Percentiles rank a stretch among this genome's conserved stretches.
These are phyloP conservation scores for Leptobrachium ailaonicum DNA, from an alignment of 2,113 vertebrate genomes.

Conservation along the genomic window DNA sequence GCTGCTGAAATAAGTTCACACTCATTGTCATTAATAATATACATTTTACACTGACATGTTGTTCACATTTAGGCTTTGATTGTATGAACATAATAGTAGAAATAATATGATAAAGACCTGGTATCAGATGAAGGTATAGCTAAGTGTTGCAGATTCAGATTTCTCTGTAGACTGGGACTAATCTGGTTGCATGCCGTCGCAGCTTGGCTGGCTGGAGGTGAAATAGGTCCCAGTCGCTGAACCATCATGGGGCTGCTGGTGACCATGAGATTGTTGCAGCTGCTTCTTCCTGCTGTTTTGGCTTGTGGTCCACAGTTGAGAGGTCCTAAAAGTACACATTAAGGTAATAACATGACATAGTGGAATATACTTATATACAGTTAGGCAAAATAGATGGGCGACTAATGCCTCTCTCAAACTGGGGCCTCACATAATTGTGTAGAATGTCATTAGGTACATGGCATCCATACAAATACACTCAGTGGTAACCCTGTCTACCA, in stretches of 20 bases:
- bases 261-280: constrained; percentile 71
- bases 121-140: constrained; percentile 74
- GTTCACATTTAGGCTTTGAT: too few relatives aligned
- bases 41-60: too few relatives aligned
- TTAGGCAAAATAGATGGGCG: too few relatives aligned
- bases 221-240: constrained; percentile 69
- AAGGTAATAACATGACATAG: not conserved
- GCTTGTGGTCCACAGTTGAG: constrained; percentile 64
- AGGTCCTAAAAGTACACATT: constrained; percentile 72
- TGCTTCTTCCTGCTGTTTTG: constrained; percentile 75
- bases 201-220: constrained; percentile 65
- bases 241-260: constrained; percentile 76
- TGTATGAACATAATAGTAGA: too few relatives aligned
- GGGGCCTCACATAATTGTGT: too few relatives aligned
- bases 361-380: too few relatives aligned
- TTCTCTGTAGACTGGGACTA: constrained; percentile 64
- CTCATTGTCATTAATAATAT: too few relatives aligned
- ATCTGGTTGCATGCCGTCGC: constrained; percentile 65
- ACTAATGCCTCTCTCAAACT: too few relatives aligned
- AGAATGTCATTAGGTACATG: too few relatives aligned
- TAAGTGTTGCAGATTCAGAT: constrained; percentile 69
- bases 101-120: constrained; percentile 73
- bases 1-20: too few relatives aligned
- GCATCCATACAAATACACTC: too few relatives aligned
- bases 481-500: too few relatives aligned